A percentile compares a stretch with the other conserved stretches of the same genome.
phyloP scores from a whole-genome alignment of 2,113 vertebrate genomes.

The Mustelus asterias region DNA sequence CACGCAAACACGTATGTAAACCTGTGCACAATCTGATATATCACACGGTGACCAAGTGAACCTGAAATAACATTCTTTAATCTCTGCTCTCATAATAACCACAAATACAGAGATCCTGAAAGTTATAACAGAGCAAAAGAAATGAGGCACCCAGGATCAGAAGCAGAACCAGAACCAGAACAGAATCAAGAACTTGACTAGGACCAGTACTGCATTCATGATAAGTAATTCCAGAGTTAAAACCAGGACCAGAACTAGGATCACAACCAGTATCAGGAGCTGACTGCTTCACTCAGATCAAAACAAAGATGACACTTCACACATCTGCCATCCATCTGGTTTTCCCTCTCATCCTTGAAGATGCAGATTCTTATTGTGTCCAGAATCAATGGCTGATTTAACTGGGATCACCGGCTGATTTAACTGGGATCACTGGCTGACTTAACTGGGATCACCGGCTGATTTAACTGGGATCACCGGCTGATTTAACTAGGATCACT shows the following conservation, averaged over 20 bases:
- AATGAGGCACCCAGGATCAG: not conserved
- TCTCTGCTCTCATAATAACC: constrained; percentile 16
- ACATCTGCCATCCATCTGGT: not conserved
- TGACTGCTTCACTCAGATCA: not conserved
- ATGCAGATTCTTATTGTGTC: not conserved
- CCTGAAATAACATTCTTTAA: constrained; percentile 11
- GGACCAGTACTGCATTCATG: not conserved
- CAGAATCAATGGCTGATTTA: not conserved
- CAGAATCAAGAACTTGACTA: not conserved
- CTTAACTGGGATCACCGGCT: not conserved
- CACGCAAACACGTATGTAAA: not conserved
- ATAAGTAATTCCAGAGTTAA: not conserved
- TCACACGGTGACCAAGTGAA: not conserved
- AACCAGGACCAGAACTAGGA: not conserved
- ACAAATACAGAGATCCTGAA: constrained; percentile 30
- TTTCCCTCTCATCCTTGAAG: not conserved
- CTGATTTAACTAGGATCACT: not conserved
- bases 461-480: no score
- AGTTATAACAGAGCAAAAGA: constrained; percentile 19
- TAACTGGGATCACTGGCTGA: not conserved
- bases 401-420: no score
- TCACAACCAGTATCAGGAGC: not conserved
- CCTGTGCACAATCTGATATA: not conserved
- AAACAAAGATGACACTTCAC: not conserved
- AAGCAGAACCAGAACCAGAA: not conserved